Conservation (phyloP, 2,888 invertebrate species). For the Pterostichus niger region DNA sequence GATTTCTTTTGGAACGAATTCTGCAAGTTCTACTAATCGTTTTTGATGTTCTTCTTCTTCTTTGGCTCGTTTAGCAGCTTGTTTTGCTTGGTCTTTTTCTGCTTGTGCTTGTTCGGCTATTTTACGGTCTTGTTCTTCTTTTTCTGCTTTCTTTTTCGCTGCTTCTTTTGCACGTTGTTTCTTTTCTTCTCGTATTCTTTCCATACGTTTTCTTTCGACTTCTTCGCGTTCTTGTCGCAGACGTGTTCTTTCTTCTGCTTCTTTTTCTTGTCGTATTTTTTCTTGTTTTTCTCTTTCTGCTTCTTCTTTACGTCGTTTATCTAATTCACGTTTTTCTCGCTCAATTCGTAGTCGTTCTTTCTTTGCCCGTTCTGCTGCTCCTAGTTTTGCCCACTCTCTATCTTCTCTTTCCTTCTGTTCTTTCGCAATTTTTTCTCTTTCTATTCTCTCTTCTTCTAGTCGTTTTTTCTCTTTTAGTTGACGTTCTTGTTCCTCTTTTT, state of each 20-base stretch:
- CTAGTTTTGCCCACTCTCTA: slow-evolving; percentile 64
- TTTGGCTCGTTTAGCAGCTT: slow-evolving; percentile 71
- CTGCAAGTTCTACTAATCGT: slow-evolving; percentile 57
- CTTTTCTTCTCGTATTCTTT: slow-evolving; percentile 71
- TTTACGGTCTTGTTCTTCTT: slow-evolving; percentile 74
- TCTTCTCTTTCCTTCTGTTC: slow-evolving; percentile 74
- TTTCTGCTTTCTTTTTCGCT: slow-evolving; percentile 73
- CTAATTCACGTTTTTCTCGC: slow-evolving; percentile 71
- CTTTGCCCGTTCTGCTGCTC: slow-evolving; percentile 68
- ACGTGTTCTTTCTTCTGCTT: slow-evolving; percentile 72
- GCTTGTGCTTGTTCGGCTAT: slow-evolving; percentile 73
- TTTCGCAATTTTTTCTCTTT: slow-evolving; percentile 69
- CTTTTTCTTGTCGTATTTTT: slow-evolving; percentile 71
- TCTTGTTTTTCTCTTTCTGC: slow-evolving; percentile 73
- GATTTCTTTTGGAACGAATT: slow-evolving; percentile 61
- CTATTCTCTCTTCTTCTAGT: slow-evolving; percentile 72
- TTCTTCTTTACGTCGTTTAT: slow-evolving; percentile 69
- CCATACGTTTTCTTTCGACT: slow-evolving; percentile 69
- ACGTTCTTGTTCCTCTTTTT: slow-evolving; percentile 71
- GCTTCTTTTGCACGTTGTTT: slow-evolving; percentile 68
- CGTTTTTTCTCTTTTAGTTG: slow-evolving; percentile 71
- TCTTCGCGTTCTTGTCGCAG: slow-evolving; percentile 70
- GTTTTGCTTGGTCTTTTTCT: slow-evolving; percentile 74
- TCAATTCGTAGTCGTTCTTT: slow-evolving; percentile 69
- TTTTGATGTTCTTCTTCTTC: slow-evolving; percentile 57